A percentile compares a stretch with the other conserved stretches of the same genome.
These are phyloP conservation scores for Aphelocoma californica DNA, from an alignment of 2,797 vertebrate species.

Conservation along the genomic window DNA sequence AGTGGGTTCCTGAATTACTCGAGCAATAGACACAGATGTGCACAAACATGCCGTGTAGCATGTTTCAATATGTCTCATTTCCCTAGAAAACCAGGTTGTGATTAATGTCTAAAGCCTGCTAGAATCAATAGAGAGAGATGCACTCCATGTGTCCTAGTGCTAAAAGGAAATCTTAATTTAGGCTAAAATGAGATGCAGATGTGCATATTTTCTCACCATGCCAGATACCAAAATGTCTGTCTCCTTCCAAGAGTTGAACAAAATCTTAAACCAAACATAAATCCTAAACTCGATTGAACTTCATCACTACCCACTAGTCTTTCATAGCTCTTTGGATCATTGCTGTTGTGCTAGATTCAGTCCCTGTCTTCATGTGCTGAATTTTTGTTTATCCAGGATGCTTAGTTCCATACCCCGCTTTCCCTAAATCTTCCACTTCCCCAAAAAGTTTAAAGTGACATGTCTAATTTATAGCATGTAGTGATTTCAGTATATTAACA, in stretches of 20 bases:
- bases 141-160: background rate
- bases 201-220: background rate
- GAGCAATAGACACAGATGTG: background rate
- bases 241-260: background rate
- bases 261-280: background rate
- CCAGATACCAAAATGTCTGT: background rate
- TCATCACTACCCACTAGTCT: background rate
- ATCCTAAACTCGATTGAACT: background rate
- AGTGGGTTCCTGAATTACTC: background rate
- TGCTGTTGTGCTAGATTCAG: background rate
- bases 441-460: slow-evolving; percentile 63
- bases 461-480: slow-evolving; percentile 52
- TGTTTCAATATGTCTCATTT: background rate
- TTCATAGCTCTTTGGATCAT: background rate
- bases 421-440: slow-evolving; percentile 45
- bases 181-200: background rate
- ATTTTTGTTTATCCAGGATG: background rate
- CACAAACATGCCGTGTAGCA: background rate
- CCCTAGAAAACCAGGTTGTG: background rate
- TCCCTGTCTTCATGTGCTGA: background rate
- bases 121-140: background rate
- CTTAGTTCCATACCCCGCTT: slow-evolving; percentile 6
- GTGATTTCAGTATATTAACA: slow-evolving; percentile 53
- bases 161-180: background rate
- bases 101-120: background rate